Base-by-base conservation (phyloP, 2,888 invertebrate species). In the Heteropelma amictum region DNA sequence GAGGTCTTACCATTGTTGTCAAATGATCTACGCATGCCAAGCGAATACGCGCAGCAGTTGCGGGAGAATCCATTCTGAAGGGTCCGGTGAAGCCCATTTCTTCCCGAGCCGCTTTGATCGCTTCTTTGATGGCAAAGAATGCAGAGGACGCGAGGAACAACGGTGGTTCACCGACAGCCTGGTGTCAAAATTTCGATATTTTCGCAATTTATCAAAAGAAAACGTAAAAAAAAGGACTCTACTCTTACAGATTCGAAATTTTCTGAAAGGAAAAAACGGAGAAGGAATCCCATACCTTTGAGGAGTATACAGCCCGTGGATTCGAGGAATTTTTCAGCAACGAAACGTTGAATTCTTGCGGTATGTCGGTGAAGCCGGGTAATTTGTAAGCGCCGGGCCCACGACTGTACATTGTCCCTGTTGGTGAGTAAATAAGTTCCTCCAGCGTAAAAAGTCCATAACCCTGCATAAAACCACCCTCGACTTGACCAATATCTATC, bases 131-230 rank as follows among this genome's bases (percentile, higher is more conserved):
- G 0, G 98, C 98, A 86, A 97, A 98, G 89, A 96, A 96, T 0
- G 93, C 94, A 0, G 97, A 94, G n/a, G 94, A 92, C 0, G 97
- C 96, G 77, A 98, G 91, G 86, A 98, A 97, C 3, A 98, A 89
- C 0, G 98, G 98, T 0, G 98, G 98, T 88, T 99, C 98, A 0
- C 98, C 98, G 35, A 98, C 94, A 74, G 97, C 98, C 96, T 97
- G 83, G 4, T 90, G 12, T 3, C 4, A 12, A 23, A 49, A 21
- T 7, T 33, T 12, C 0, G 7, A 17, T 6, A 21, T 23, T 53
- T 7, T 7, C 8, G 12, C 56, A 2, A 45, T 10, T 10, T 45
- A n/a, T 2, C 17, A 1, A 1, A 5, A 8, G 10, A 49, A 2
- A 40, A n/a, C 14, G 12, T 14, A 12, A 1, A 14, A 19, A 23